A percentile compares a stretch with the other conserved stretches of the same genome.
These are phyloP conservation scores for Eupithecia abbreviata DNA, from an alignment of 2,888 invertebrate genomes.

Conservation along the genomic window DNA sequence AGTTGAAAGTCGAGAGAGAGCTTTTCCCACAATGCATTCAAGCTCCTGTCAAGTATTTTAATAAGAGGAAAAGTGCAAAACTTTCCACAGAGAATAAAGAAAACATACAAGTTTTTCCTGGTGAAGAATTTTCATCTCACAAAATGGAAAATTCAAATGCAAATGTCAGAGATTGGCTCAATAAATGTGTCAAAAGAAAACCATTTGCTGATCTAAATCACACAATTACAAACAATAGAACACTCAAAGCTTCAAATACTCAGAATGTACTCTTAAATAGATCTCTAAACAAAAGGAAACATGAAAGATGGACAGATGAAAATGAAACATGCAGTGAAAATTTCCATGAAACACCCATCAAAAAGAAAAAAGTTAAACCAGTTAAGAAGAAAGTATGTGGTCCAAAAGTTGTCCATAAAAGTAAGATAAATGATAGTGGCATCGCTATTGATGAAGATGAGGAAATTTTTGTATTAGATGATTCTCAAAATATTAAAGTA, in stretches of 20 bases:
- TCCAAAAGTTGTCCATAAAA: constrained; percentile 11
- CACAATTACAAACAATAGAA: constrained; percentile 34
- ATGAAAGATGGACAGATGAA: constrained; percentile 44
- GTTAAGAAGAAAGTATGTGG: constrained; percentile 26
- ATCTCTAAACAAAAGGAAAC: constrained; percentile 46
- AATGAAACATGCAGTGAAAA: constrained; percentile 25
- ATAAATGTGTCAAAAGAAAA: constrained; percentile 59
- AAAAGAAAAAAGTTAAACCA: constrained; percentile 31
- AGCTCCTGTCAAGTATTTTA: constrained; percentile 70
- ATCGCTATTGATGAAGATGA: constrained; percentile 64
- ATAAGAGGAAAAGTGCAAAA: constrained; percentile 67
- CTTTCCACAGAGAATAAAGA: constrained; percentile 53
- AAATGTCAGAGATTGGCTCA: constrained; percentile 71
- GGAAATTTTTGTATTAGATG: constrained; percentile 58
- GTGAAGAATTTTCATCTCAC: constrained; percentile 56
- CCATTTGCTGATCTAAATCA: constrained; percentile 68
- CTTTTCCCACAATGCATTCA: constrained; percentile 77
- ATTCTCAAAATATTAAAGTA: constrained; percentile 55
- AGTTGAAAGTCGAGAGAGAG: constrained; percentile 69
- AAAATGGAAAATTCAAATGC: constrained; percentile 64
- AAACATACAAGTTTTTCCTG: constrained; percentile 58
- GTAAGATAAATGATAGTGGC: constrained; percentile 65
- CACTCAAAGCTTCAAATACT: constrained; percentile 31
- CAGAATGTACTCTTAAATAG: constrained; percentile 28
- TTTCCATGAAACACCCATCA: constrained; percentile 22